Conservation (phyloP, 2,113 vertebrate genomes). For the Ursus arctos region DNA sequence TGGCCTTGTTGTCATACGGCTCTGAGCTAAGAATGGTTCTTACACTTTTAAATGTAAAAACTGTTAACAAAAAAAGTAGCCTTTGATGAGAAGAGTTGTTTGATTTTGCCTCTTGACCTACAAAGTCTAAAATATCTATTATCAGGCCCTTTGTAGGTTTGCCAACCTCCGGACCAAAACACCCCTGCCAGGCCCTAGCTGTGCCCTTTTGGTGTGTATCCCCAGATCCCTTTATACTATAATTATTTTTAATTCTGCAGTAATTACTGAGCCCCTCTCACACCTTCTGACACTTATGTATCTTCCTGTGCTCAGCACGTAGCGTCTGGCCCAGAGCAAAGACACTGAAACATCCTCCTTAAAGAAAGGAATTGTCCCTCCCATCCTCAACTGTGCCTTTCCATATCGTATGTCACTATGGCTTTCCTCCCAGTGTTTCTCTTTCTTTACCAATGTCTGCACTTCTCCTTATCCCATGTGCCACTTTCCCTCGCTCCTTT, state of each 20-base stretch:
- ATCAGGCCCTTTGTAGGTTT: neutral
- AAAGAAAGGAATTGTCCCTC: neutral
- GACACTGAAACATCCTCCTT: neutral
- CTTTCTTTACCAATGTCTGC: neutral
- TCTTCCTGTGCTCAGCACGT: neutral
- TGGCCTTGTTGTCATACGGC: neutral
- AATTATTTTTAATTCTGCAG: neutral
- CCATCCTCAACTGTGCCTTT: neutral
- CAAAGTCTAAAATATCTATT: neutral
- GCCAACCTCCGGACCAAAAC: neutral
- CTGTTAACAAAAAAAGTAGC: neutral
- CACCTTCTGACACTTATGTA: neutral
- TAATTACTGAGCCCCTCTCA: neutral
- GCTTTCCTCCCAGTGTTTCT: neutral
- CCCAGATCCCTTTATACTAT: neutral
- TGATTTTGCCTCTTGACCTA: neutral
- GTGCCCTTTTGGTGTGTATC: neutral
- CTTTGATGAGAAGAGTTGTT: neutral
- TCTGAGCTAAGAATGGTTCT: neutral
- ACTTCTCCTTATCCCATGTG: neutral
- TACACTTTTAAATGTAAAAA: neutral
- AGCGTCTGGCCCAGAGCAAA: neutral
- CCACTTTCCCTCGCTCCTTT: neutral
- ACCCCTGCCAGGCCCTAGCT: neutral
- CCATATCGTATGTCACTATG: neutral